A percentile compares a stretch with the other conserved stretches of the same genome.
phyloP scores from a whole-genome alignment of 1,140 invertebrate species.

The Heterodera carotae region DNA sequence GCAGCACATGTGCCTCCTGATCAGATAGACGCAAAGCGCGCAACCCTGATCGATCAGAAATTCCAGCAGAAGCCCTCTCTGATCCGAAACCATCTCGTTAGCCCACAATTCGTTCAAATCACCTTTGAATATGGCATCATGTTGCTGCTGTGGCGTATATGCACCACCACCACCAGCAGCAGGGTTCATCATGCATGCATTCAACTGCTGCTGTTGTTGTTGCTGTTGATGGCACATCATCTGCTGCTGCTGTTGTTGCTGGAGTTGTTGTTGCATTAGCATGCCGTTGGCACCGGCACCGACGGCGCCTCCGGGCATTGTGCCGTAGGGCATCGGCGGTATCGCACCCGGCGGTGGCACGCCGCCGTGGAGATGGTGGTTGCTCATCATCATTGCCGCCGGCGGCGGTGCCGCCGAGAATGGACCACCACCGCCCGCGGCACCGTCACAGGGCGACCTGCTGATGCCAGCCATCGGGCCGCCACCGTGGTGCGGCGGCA shows the following conservation, averaged over 20 bases:
- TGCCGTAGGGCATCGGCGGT: background rate
- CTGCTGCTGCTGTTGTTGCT: constrained; percentile 10
- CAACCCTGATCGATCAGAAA: too few species aligned
- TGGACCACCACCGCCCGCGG: too few species aligned
- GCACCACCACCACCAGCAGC: background rate
- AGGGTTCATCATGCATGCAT: background rate
- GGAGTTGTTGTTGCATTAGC: constrained; percentile 9
- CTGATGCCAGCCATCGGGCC: background rate
- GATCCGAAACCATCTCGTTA: too few species aligned
- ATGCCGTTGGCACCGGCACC: too few species aligned
- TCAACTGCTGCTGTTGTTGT: constrained; percentile 4
- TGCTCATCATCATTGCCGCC: background rate
- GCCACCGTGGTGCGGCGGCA: background rate
- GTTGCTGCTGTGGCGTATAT: constrained; percentile 9
- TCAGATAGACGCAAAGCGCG: too few species aligned
- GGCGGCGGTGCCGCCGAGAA: too few species aligned
- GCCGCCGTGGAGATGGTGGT: too few species aligned
- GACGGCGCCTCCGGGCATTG: background rate
- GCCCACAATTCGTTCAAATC: too few species aligned
- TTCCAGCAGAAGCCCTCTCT: too few species aligned
- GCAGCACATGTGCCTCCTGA: too few species aligned
- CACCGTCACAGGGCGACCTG: background rate
- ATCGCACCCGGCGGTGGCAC: too few species aligned
- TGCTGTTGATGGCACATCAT: constrained; percentile 6
- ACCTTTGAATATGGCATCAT: constrained; percentile 20